These are phyloP conservation scores for Drosophila pseudoobscura DNA, from an alignment of 1,140 invertebrate genomes.

Conservation along the genomic window DNA sequence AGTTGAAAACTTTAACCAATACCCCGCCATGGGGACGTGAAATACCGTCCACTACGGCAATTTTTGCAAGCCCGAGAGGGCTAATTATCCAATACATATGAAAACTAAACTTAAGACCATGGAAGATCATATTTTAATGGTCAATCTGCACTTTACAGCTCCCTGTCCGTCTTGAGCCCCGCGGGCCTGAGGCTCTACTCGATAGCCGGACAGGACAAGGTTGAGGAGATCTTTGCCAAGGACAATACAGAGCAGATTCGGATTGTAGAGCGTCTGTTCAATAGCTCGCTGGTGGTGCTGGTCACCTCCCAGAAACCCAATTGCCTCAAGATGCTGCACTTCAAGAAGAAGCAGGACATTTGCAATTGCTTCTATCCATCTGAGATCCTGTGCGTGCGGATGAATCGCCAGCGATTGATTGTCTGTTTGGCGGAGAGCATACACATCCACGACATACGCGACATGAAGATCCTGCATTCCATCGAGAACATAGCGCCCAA, in stretches of 20 bases:
- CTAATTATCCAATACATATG: conserved; percentile 54
- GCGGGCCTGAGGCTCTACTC: conserved; percentile 72
- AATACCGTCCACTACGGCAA: conserved; percentile 95
- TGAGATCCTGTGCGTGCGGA: conserved; percentile 97
- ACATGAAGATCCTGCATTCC: conserved; percentile 99
- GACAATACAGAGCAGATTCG: conserved; percentile 78
- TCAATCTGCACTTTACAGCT: conserved; percentile 30
- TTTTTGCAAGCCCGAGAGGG: conserved; percentile 89
- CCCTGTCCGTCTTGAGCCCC: conserved; percentile 69
- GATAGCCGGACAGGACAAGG: conserved; percentile 69
- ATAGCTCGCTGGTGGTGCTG: conserved; percentile 80
- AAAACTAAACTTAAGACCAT: neutral
- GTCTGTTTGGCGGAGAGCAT: conserved; percentile 98
- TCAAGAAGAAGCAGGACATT: conserved; percentile 99
- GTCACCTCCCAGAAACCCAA: conserved; percentile 79
- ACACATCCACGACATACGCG: conserved; percentile 99
- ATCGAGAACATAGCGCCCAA: conserved; percentile 99
- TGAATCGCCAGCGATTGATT: conserved; percentile 96
- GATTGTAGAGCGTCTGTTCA: conserved; percentile 82
- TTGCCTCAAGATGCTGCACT: conserved; percentile 93
- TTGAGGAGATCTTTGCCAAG: conserved; percentile 82
- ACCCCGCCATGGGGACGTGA: conserved; percentile 89
- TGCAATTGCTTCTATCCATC: conserved; percentile 99
- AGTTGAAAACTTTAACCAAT: conserved; percentile 81
- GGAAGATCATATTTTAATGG: too few relatives aligned